phyloP scores from a whole-genome alignment of 2,888 invertebrate genomes.

The Sceliomorpha sp. region DNA sequence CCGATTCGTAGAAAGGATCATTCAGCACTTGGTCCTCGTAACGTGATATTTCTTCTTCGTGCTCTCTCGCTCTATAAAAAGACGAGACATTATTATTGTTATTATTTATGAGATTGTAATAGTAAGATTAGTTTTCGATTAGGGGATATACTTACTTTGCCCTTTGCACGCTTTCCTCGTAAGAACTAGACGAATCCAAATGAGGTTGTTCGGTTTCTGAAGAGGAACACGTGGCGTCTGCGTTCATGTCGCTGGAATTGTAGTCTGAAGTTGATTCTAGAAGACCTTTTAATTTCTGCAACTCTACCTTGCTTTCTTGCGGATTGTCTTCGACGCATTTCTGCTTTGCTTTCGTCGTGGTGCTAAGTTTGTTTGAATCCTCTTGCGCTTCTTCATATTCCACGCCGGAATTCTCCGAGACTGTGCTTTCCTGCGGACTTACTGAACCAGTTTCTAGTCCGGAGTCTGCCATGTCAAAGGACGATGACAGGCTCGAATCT shows the following conservation, averaged over 20 bases:
- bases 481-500: conserved; percentile 62
- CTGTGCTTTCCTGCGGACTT: conserved; percentile 78
- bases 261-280: conserved; percentile 49
- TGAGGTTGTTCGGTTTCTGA: conserved; percentile 61
- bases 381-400: conserved; percentile 74
- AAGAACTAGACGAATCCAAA: conserved; percentile 63
- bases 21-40: conserved; percentile 71
- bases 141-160: conserved; percentile 30
- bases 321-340: conserved; percentile 29
- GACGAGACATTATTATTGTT: too few relatives aligned
- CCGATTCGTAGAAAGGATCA: conserved; percentile 74
- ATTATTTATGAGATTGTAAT: too few relatives aligned
- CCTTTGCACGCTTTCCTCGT: conserved; percentile 57
- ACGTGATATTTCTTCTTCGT: conserved; percentile 66
- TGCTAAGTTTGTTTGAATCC: conserved; percentile 65
- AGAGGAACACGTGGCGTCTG: conserved; percentile 65
- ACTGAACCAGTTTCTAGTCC: conserved; percentile 79
- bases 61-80: conserved; percentile 44
- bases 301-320: conserved; percentile 32
- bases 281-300: conserved; percentile 34
- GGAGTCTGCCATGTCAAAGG: conserved; percentile 79
- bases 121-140: too few relatives aligned
- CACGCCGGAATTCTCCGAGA: conserved; percentile 76
- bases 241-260: conserved; percentile 47
- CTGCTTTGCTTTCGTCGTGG: conserved; percentile 38